A percentile compares a stretch with the other conserved stretches of the same genome.
Evolutionary conservation across 1,140 invertebrate genomes (phyloP).

Genomic region (Drosophila kurseongensis): DNA sequence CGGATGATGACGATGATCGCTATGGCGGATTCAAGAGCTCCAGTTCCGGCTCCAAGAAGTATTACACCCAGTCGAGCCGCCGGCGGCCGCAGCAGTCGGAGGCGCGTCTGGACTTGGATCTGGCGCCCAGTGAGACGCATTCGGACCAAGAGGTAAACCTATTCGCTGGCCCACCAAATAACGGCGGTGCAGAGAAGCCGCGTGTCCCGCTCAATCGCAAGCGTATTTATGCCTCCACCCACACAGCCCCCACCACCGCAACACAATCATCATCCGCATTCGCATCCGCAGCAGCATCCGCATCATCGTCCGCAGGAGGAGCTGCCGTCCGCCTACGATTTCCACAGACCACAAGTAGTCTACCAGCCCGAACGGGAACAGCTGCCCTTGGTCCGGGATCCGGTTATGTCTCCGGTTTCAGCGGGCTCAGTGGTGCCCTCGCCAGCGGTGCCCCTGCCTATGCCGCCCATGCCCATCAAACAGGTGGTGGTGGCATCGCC

Average conservation of each 20-base stretch:
- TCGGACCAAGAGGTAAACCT: conserved; percentile 82
- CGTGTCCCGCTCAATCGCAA: conserved; percentile 78
- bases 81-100: conserved; percentile 66
- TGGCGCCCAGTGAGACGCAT: conserved; percentile 72
- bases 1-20: conserved; percentile 56
- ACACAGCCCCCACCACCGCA: conserved; percentile 61
- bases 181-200: conserved; percentile 65
- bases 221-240: conserved; percentile 83
- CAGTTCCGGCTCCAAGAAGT: conserved; percentile 55
- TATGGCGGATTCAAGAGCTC: conserved; percentile 49
- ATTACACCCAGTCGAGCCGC: conserved; percentile 53
- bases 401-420: conserved; percentile 10
- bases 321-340: conserved; percentile 53
- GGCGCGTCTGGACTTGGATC: conserved; percentile 69
- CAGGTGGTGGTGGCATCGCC: conserved; percentile 56
- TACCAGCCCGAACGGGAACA: conserved; percentile 58
- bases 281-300: conserved; percentile 3
- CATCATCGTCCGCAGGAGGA: conserved; percentile 45
- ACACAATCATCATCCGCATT: conserved; percentile 34
- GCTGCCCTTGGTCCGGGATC: conserved; percentile 26
- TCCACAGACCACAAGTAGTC: conserved; percentile 66
- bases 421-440: conserved; percentile 15
- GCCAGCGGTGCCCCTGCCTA: conserved; percentile 7
- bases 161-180: conserved; percentile 57
- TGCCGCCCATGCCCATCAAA: conserved; percentile 84